Evolutionary conservation across 2,113 vertebrate genomes (phyloP), one percentile per base, ranked within the genome.

Genomic region (Murina feae): DNA sequence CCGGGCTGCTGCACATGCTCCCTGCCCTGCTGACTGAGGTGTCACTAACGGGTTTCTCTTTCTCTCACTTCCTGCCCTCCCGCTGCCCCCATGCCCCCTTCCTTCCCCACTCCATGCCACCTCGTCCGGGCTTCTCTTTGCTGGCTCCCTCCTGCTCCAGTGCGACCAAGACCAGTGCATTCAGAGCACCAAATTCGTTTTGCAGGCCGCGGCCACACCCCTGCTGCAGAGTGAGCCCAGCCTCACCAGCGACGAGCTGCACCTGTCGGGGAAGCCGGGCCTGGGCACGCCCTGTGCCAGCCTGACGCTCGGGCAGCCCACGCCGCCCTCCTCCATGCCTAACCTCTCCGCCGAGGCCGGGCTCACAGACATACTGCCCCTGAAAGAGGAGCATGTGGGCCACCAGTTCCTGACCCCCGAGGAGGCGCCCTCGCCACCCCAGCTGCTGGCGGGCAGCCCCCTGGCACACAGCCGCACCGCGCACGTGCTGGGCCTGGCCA

Each of bases 131-230:
- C 75, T 95, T 86, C 95, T 25, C 97, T 97, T 75, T 86, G 94
- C 93, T 96, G 97, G 89, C 97, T 91, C 93, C 95, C 96, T 96
- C 95, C 97, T 95, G 84, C 97, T 95, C 96, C 98, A 99, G 99
- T 99, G 99, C 98, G 99, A 99, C 98, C 99, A 99, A 98, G 99
- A 99, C 98, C 99, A 99, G 98, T 99, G 99, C 99, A 99, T 99
- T 99, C 99, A 99, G 99, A 99, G 99, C 99, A 99, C 99, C 98
- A 99, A 99, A 99, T 99, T 99, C 99, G 99, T 99, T 99, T 99
- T 99, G 98, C 99, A 99, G 99, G 99, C 99, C 4, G 99, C 99
- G 60, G 98, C 99, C 98, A 99, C 99, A 0, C 99, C 99, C 20
- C 98, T 99, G 96, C 98, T 99, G 97, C 99, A 99, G 98, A 99